Evolutionary conservation across 2,797 vertebrate genomes (phyloP), one percentile per base, ranked within the genome.

Genomic region (Semaprochilodus insignis): DNA sequence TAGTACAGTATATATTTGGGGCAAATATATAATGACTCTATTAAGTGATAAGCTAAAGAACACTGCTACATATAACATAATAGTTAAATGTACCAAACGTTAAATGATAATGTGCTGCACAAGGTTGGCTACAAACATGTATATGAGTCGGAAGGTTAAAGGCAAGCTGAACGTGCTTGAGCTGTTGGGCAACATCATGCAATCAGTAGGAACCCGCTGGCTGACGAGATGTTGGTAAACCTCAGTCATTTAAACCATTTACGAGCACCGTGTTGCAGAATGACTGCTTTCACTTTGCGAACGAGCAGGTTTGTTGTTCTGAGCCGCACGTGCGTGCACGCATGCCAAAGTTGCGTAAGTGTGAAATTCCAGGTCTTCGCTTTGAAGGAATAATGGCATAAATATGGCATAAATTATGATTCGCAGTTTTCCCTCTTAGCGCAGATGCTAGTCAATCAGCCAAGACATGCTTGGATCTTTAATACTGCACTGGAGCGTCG

Each of bases 321-420:
- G 74, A 77, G 85, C 34, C 74, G 74, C 10, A 2, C 55, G 80
- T 36, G 67, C 65, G 27, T 48, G 73, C 77, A 77, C 81, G 79
- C 66, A 75, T 75, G 87, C 88, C 88, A 85, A 84, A 7, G 2
- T 65, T 77, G 74, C 21, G 10, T 71, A 54, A 54, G n/a, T 25
- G 27, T n/a, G 67, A 83, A 81, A 76, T 77, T 81, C 75, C 81
- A 84, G 77, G 85, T 77, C 79, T 89, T 84, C 90, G 80, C 90
- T 90, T 70, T 70, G 25, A 59, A 62, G 59, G 23, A 60, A 14
- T 25, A 23, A 1, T 31, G 31, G 3, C 31, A 31, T 31, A 31
- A 31, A 21, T 17, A 16, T 54, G 52, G 52, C 16, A 6, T 5
- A 57, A 21, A 19, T 21, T 17, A 5, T 21, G 54, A 19, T 6